Evolutionary conservation across 2,888 invertebrate species (phyloP), one percentile per base, ranked within the genome.

Genomic region (Diabrotica balteata): DNA sequence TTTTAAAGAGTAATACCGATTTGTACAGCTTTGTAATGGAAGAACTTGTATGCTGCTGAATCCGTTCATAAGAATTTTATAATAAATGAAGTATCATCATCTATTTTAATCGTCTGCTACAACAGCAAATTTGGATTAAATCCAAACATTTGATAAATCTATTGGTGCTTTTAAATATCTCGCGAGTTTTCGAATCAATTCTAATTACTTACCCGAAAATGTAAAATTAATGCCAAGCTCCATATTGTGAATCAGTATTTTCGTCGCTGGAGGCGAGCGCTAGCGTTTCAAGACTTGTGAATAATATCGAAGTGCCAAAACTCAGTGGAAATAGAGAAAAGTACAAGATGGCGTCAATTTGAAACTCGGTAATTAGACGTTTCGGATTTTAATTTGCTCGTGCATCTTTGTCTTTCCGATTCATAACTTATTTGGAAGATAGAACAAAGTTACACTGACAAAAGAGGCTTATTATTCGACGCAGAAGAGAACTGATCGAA

Each of bases 311-410:
- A 70, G 68, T 68, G 72, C 66, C 70, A 66, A 68, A 70, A 70
- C 70, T 67, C 61, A 66, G 66, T 70, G 67, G 70, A 72, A 70
- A 63, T 73, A 77, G 77, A 77, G 78, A 79, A 80, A 80, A 79
- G 75, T 77, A 73, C 79, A 80, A 79, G 78, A 79, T 79, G 80
- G 80, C 80, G 80, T 76, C 79, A 75, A 78, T 78, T 76, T 76
- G 74, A 73, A 79, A 79, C 79, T 78, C 74, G 70, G 76, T 80
- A 80, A 81, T 81, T 80, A 80, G 80, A 79, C 79, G 78, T 80
- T 80, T 80, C 80, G 75, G 77, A 79, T 81, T 81, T 81, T 80
- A 79, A 80, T 80, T 80, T 77, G 74, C 75, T 73, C 76, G 68
- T 74, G 77, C 72, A 75, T 80, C 80, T 78, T 78, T 78, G 77